Evolutionary conservation across 2,113 vertebrate species (phyloP), one percentile per base, ranked within the genome.

Genomic region (Gallinago jamesoni): DNA sequence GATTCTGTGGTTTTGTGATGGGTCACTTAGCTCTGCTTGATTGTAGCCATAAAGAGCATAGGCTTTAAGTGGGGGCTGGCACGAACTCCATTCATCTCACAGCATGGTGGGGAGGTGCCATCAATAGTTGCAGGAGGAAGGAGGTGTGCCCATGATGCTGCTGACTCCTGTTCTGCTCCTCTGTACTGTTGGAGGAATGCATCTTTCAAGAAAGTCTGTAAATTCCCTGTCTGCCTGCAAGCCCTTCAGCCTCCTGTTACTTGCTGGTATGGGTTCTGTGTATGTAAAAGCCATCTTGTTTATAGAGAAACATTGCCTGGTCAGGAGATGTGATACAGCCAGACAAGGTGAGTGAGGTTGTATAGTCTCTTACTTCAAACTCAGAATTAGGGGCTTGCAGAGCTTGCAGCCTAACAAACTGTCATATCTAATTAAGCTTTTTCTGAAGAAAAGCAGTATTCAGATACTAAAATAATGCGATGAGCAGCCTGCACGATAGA

Each of bases 401-500:
- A 62, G n/a, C 47, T 60, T 85, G 56, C 78, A 78, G 55, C 22
- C 60, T 35, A 75, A 13, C 53, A 84, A 66, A 37, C 33, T 87
- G 76, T 93, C 50, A 11, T 23, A 53, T 74, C 67, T 33, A 13
- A 87, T 89, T 53, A 87, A 39, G 6, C 10, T 79, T 90, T 39
- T 66, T 77, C 64, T 66, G 72, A 90, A 79, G 85, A 80, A 80
- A 78, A 91, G 35, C 28, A 52, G 63, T 75, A 56, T 91, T 87
- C 59, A 80, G 48, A 57, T 92, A 37, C 43, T 81, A 59, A 88
- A 96, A 77, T 56, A 87, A 67, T 53, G 39, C 9, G 15, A 27
- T 87, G 63, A 91, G 53, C 52, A 69, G 79, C 52, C 80, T 73
- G 47, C 24, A 14, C 50, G 39, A 52, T 24, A 75, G 33, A 43